Evolutionary conservation across 2,797 vertebrate genomes (phyloP).

Genomic region (Vultur gryphus): DNA sequence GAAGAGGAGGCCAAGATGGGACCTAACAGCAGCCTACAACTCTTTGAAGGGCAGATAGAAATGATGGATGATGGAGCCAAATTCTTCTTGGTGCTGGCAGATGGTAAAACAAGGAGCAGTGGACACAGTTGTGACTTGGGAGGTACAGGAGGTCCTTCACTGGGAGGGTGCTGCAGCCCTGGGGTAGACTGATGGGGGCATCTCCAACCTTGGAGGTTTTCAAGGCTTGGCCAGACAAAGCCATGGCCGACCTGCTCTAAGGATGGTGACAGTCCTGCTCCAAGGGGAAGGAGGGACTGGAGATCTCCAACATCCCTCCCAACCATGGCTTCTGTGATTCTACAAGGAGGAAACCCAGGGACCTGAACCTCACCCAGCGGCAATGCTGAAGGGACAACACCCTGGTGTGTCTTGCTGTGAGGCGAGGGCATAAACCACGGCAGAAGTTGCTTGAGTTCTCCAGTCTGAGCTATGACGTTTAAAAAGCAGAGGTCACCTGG

Average conservation of each 20-base stretch:
- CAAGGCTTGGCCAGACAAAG: background rate
- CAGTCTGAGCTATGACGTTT: background rate
- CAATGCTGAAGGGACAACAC: background rate
- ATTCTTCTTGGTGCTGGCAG: background rate
- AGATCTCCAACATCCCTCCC: background rate
- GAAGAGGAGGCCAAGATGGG: background rate
- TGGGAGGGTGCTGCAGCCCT: background rate
- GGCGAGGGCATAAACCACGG: rapidly evolving
- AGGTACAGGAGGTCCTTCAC: background rate
- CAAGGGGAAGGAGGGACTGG: too few relatives aligned
- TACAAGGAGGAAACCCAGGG: background rate
- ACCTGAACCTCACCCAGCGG: background rate
- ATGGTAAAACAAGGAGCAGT: background rate
- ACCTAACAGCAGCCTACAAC: background rate
- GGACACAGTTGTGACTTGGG: background rate
- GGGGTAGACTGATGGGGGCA: background rate
- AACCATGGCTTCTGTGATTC: background rate
- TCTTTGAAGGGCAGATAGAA: background rate
- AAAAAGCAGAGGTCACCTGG: background rate
- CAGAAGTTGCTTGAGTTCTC: background rate
- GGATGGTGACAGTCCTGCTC: background rate
- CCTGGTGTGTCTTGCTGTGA: background rate
- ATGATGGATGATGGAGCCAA: background rate
- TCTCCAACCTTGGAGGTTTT: background rate
- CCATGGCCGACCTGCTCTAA: background rate